Evolutionary conservation across 2,797 vertebrate species (phyloP), one percentile per base, ranked within the genome.

Genomic region (Molothrus aeneus): DNA sequence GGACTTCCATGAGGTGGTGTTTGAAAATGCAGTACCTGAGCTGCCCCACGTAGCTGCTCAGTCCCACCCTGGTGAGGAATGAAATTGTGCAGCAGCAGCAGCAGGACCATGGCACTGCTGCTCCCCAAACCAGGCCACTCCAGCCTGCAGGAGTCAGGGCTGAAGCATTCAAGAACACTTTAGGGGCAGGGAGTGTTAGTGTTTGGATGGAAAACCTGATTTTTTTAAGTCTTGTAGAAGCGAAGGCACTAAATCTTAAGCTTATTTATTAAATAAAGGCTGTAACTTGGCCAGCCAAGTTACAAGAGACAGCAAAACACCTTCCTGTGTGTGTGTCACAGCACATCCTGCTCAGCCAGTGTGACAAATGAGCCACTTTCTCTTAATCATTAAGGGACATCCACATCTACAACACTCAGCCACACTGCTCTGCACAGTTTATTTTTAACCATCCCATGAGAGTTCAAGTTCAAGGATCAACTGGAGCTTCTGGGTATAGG

Each of bases 251-350:
- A 71, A 51, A 85, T 71, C 60, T 92, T 73, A 75, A 84, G 59
- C 48, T 73, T 94, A 38, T 86, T 78, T 42, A 85, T 96, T 97
- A 92, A 97, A 97, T 88, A 91, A 97, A 94, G 97, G 34, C 97
- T 85, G 94, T 77, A 98, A 98, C 98, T 98, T 97, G 98, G 99
- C 99, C 99, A 98, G 99, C 99, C 98, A 99, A 98, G 98, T 98
- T 95, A 97, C 94, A 96, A 96, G 9, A 43, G 32, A 48, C 11
- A 78, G 43, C 80, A 69, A 16, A 64, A 88, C 22, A 90, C 29
- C 18, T 34, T 18, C 34, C 57, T 48, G 10, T 21, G 48, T 14
- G 43, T 8, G 43, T 8, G 32, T 21, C 43, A 68, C 65, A 75
- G 72, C 43, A 47, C 17, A 69, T 45, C 93, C 50, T 53, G 48